Conservation (phyloP, 2,113 vertebrate species). For the Chrysemys picta region DNA sequence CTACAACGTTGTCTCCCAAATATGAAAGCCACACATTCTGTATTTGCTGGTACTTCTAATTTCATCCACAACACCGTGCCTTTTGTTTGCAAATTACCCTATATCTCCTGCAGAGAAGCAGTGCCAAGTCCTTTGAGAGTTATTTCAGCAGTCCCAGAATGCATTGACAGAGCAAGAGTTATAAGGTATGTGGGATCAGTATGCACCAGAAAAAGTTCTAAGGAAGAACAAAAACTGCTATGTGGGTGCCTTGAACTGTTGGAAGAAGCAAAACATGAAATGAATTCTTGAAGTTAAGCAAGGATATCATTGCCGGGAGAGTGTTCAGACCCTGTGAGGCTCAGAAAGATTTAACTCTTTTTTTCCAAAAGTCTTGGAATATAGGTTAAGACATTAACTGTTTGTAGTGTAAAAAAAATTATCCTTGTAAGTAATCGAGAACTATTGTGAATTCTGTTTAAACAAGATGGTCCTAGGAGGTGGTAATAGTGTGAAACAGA, state of each 20-base stretch:
- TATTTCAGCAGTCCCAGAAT: neutral
- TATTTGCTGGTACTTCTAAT: neutral
- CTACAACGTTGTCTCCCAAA: neutral
- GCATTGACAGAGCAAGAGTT: neutral
- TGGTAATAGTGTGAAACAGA: constrained; percentile 46
- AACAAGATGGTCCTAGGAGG: constrained; percentile 37
- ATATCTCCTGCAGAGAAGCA: neutral
- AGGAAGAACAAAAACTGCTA: neutral
- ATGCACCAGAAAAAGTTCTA: neutral
- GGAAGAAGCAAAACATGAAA: constrained; percentile 27
- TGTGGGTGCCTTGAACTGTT: neutral
- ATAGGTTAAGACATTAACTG: neutral
- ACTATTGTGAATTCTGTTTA: constrained; percentile 34
- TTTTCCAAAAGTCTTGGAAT: constrained; percentile 9
- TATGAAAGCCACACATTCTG: neutral
- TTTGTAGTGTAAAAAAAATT: neutral
- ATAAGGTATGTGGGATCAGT: neutral
- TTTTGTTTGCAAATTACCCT: constrained; percentile 41
- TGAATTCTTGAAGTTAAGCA: neutral
- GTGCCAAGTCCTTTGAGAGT: constrained; percentile 44
- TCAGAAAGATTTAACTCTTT: neutral
- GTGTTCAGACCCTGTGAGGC: neutral
- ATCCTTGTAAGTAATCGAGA: constrained; percentile 1
- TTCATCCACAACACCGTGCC: constrained; percentile 45
- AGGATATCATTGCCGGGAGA: neutral